Percentiles rank a stretch among this genome's conserved stretches.
phyloP scores from a whole-genome alignment of 2,888 invertebrate genomes.

The Cataglyphis albicans region DNA sequence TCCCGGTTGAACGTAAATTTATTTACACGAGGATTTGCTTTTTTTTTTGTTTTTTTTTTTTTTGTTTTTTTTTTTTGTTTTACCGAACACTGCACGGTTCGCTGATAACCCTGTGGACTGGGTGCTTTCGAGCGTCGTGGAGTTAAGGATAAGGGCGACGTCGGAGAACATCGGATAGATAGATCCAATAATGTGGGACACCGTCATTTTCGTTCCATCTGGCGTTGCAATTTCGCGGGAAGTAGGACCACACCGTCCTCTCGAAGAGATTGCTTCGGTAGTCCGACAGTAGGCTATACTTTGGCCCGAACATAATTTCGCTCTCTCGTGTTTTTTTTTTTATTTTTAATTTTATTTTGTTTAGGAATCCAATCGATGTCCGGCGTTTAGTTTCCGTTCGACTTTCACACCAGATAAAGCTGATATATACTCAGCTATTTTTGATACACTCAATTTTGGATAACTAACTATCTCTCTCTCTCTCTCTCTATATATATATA shows the following conservation, averaged over 20 bases:
- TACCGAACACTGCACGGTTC: background rate
- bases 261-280: constrained; percentile 16
- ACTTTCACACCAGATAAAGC: background rate
- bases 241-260: background rate
- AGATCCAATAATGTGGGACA: constrained; percentile 37
- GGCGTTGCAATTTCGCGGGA: constrained; percentile 43
- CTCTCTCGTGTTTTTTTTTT: background rate
- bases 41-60: background rate
- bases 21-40: constrained; percentile 7
- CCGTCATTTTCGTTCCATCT: constrained; percentile 46
- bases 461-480: background rate
- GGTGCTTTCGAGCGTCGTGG: background rate
- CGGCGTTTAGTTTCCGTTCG: background rate
- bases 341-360: background rate
- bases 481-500: no score
- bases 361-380: constrained; percentile 23
- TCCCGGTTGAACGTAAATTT: constrained; percentile 1
- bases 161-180: background rate
- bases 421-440: background rate
- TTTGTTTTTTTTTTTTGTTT: background rate
- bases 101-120: background rate
- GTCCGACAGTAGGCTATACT: constrained; percentile 33
- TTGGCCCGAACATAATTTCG: constrained; percentile 39
- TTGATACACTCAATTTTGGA: background rate
- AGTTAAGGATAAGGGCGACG: background rate